phyloP scores from a whole-genome alignment of 2,113 vertebrate species.

The Seriola aureovittata region DNA sequence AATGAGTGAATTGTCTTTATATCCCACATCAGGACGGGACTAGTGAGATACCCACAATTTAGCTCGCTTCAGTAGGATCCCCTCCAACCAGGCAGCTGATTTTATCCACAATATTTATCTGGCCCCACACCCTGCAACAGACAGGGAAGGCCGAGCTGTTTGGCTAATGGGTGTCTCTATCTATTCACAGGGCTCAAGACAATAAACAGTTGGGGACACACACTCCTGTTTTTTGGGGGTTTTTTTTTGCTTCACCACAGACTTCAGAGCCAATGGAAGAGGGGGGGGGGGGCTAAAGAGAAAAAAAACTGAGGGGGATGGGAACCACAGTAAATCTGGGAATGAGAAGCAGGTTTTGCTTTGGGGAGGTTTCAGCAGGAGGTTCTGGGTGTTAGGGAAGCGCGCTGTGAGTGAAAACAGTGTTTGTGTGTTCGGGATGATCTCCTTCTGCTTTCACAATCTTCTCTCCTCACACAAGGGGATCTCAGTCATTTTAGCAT shows the following conservation, averaged over 20 bases:
- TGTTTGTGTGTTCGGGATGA: background rate
- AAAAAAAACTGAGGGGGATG: background rate
- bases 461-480: slow-evolving; percentile 10
- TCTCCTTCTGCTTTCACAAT: slow-evolving; percentile 3
- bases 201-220: slow-evolving; percentile 32
- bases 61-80: background rate
- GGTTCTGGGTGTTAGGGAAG: background rate
- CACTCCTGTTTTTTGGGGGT: background rate
- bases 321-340: background rate
- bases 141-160: slow-evolving; percentile 16
- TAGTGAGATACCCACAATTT: background rate
- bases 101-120: slow-evolving; percentile 34
- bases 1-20: background rate
- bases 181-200: slow-evolving; percentile 1
- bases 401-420: slow-evolving; percentile 23
- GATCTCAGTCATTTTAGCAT: background rate
- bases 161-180: slow-evolving; percentile 8
- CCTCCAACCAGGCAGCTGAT: background rate
- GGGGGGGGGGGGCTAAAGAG: background rate
- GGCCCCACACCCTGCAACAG: background rate
- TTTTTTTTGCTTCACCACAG: background rate
- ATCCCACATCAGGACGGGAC: background rate
- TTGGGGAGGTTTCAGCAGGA: slow-evolving; percentile 6
- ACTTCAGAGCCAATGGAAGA: background rate
- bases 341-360: slow-evolving; percentile 29